Percentiles rank a stretch among this genome's conserved stretches.
Evolutionary conservation across 1,140 invertebrate species (phyloP).

Genomic region (Macrobrachium nipponense): DNA sequence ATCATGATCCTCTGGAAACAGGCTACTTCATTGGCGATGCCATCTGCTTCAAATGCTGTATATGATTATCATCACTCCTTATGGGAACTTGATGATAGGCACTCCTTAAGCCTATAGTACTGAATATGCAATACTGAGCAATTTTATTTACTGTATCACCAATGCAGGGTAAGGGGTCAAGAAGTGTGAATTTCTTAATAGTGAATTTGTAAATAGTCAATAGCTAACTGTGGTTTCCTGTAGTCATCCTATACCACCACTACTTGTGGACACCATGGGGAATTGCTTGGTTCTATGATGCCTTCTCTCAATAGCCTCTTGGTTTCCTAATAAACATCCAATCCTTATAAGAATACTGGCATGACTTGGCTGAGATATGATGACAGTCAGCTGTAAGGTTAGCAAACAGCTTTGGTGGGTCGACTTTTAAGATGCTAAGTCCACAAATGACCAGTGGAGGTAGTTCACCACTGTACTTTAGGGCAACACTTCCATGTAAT

Average conservation of each 20-base stretch:
- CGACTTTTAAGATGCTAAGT: too few species aligned
- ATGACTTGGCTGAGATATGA: constrained; percentile 19
- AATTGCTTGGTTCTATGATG: constrained; percentile 30
- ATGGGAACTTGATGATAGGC: too few species aligned
- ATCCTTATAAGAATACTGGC: constrained; percentile 2
- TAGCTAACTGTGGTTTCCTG: constrained; percentile 17
- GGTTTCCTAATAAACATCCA: too few species aligned
- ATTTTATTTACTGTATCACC: too few species aligned
- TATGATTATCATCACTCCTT: constrained; percentile 60
- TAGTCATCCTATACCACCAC: constrained; percentile 28
- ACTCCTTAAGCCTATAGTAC: constrained; percentile 65
- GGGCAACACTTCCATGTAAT: constrained; percentile 9
- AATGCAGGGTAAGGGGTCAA: constrained; percentile 40
- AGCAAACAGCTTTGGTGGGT: constrained; percentile 20
- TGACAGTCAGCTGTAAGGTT: constrained; percentile 35
- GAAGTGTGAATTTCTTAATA: constrained; percentile 48
- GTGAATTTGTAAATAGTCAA: constrained; percentile 21
- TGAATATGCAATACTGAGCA: constrained; percentile 52
- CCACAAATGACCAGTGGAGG: neutral
- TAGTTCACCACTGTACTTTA: constrained; percentile 16
- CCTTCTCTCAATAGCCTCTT: constrained; percentile 29
- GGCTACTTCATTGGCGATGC: constrained; percentile 46
- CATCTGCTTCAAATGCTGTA: constrained; percentile 59
- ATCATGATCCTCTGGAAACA: constrained; percentile 64
- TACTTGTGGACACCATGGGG: constrained; percentile 34